phyloP scores from a whole-genome alignment of 2,113 vertebrate species.

The Nothocercus julius region DNA sequence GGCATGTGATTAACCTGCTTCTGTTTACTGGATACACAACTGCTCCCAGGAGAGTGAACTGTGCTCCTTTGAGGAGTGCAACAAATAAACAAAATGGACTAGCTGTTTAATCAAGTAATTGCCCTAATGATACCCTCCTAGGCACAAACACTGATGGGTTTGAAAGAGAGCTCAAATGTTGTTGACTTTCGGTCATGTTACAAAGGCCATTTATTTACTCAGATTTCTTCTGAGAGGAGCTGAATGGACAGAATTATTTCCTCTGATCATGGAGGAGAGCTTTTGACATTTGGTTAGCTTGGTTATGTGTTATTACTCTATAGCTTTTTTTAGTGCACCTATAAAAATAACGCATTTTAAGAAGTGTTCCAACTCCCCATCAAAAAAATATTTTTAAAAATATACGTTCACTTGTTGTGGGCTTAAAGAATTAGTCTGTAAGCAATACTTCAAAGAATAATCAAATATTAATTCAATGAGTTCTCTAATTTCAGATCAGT shows the following conservation, averaged over 20 bases:
- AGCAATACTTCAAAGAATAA: background rate
- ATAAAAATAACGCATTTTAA: background rate
- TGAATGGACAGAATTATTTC: background rate
- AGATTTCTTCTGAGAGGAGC: constrained; percentile 22
- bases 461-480: background rate
- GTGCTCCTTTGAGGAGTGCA: constrained; percentile 2
- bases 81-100: constrained; percentile 58
- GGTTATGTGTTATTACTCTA: background rate
- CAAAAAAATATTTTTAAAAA: background rate
- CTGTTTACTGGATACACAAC: constrained; percentile 45
- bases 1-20: constrained; percentile 32
- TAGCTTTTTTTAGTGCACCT: background rate
- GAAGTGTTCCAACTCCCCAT: background rate
- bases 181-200: constrained; percentile 47
- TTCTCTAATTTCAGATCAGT: background rate
- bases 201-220: constrained; percentile 48
- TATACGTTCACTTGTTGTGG: background rate
- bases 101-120: constrained; percentile 59
- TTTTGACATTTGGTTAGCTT: background rate
- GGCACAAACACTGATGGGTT: constrained; percentile 33
- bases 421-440: background rate
- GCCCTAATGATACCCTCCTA: constrained; percentile 13
- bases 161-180: background rate
- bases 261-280: background rate
- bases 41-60: background rate